Evolutionary conservation across 2,888 invertebrate genomes (phyloP).

Genomic region (Pterostichus niger): DNA sequence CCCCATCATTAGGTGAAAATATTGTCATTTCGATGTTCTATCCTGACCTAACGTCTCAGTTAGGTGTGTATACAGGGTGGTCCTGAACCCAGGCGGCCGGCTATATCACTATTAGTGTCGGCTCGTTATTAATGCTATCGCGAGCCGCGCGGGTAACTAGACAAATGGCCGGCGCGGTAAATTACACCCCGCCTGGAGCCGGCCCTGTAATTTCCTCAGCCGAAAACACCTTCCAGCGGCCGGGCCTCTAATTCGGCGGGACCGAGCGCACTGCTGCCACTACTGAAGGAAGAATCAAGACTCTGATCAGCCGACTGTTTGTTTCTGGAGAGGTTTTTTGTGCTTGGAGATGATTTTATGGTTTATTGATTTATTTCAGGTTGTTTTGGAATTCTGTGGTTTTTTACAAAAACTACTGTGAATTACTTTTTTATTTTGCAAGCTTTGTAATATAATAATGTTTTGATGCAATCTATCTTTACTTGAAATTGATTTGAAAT

Average conservation of each 20-base stretch:
- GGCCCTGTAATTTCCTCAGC: slow-evolving; percentile 75
- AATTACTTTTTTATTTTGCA: too few species aligned
- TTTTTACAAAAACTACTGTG: too few species aligned
- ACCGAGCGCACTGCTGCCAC: neutral
- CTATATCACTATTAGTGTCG: slow-evolving; percentile 44
- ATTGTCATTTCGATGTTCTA: slow-evolving; percentile 4
- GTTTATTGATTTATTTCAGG: slow-evolving; percentile 27
- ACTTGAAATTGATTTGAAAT: too few species aligned
- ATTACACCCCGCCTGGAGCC: slow-evolving; percentile 74
- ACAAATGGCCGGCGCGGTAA: slow-evolving; percentile 69
- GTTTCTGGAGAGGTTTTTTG: neutral
- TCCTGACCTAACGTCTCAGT: slow-evolving; percentile 7
- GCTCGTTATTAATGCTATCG: slow-evolving; percentile 51
- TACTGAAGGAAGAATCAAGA: slow-evolving; percentile 69
- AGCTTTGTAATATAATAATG: too few species aligned
- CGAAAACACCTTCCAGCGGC: slow-evolving; percentile 71
- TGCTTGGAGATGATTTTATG: neutral
- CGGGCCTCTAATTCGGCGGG: slow-evolving; percentile 62
- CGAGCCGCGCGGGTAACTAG: slow-evolving; percentile 34
- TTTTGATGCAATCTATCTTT: too few species aligned
- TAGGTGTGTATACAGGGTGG: slow-evolving; percentile 43
- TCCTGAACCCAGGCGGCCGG: neutral
- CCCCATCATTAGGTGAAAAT: slow-evolving; percentile 17
- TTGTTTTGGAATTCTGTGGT: slow-evolving; percentile 4
- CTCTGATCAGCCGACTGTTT: slow-evolving; percentile 73